Conservation (phyloP, 1,140 invertebrate species). For the Aporrectodea caliginosa region DNA sequence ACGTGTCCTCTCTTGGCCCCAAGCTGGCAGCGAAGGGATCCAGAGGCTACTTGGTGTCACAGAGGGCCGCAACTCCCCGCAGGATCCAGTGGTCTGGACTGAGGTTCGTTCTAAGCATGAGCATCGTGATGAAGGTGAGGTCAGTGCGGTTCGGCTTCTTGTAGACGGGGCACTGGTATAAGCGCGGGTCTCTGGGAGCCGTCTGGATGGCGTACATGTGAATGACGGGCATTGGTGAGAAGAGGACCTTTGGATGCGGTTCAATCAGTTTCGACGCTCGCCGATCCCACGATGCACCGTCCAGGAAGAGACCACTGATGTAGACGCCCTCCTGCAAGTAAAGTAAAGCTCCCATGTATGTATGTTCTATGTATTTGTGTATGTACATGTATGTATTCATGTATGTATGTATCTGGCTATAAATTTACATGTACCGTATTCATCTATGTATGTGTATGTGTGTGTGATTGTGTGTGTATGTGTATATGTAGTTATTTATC, state of each 20-base stretch:
- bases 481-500: too few species aligned
- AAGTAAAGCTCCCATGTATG: too few species aligned
- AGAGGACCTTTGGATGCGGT: slow-evolving; percentile 51
- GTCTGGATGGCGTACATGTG: slow-evolving; percentile 89
- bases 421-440: too few species aligned
- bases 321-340: slow-evolving; percentile 49
- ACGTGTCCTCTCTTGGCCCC: slow-evolving; percentile 84
- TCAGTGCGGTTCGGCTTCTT: slow-evolving; percentile 89
- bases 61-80: slow-evolving; percentile 85
- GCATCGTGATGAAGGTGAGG: slow-evolving; percentile 89
- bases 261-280: slow-evolving; percentile 50
- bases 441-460: too few species aligned
- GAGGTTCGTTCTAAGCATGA: slow-evolving; percentile 73
- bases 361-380: too few species aligned
- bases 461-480: too few species aligned
- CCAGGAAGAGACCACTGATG: slow-evolving; percentile 52
- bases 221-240: slow-evolving; percentile 52
- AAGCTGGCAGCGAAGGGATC: slow-evolving; percentile 59
- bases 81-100: slow-evolving; percentile 64
- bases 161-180: slow-evolving; percentile 96
- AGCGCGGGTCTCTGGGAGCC: slow-evolving; percentile 69
- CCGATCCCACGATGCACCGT: slow-evolving; percentile 55
- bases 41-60: slow-evolving; percentile 88
- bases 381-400: too few species aligned
- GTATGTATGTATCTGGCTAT: too few species aligned